phyloP scores from a whole-genome alignment of 2,888 invertebrate genomes.

The Coelogynopora nodosa region DNA sequence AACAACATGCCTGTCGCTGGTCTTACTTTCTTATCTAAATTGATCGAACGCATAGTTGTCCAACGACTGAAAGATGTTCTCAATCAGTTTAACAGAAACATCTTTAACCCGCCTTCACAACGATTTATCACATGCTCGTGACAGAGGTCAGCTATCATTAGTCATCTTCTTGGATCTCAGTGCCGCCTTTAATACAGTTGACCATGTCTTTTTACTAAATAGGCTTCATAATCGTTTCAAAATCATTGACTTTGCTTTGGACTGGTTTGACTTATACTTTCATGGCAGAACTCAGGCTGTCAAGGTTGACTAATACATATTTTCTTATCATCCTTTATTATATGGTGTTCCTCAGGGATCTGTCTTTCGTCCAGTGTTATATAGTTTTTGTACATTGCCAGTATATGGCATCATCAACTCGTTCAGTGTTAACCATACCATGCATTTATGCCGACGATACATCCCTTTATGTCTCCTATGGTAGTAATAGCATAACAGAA shows the following conservation, averaged over 20 bases:
- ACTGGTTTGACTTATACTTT: background rate
- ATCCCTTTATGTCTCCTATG: conserved; percentile 17
- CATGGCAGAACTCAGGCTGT: background rate
- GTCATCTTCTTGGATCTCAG: too few relatives aligned
- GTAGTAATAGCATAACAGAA: background rate
- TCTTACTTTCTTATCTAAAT: too few relatives aligned
- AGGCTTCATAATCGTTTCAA: background rate
- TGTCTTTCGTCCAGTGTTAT: background rate
- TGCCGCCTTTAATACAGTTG: background rate
- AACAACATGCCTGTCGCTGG: too few relatives aligned
- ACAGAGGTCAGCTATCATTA: too few relatives aligned
- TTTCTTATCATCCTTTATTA: background rate
- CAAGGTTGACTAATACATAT: background rate
- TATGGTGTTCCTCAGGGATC: background rate
- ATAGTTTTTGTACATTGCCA: background rate
- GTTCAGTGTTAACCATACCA: background rate
- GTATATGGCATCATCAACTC: background rate
- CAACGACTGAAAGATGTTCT: too few relatives aligned
- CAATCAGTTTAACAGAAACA: too few relatives aligned
- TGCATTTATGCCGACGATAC: background rate
- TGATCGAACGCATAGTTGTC: too few relatives aligned
- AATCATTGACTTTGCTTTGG: background rate
- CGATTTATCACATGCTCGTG: too few relatives aligned
- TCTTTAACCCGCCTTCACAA: too few relatives aligned
- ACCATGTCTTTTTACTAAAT: background rate